A percentile compares a stretch with the other conserved stretches of the same genome.
Conservation (phyloP, 2,888 invertebrate species). For the Esperia sulphurella region DNA sequence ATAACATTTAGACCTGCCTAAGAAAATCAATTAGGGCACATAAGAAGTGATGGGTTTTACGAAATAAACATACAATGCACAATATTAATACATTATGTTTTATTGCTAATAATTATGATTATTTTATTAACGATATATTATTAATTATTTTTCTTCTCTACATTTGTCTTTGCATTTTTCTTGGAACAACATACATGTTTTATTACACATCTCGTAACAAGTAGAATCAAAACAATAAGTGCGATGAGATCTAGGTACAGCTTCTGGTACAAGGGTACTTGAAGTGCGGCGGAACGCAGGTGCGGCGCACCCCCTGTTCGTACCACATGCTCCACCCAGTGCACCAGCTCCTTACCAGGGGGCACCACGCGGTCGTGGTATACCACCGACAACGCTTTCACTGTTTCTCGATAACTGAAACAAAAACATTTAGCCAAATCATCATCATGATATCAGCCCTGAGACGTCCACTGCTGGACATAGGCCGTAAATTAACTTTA, state of each 20-base stretch:
- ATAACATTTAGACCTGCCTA: too few species aligned
- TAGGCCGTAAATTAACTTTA: too few species aligned
- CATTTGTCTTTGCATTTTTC: background rate
- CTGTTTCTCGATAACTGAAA: conserved; percentile 35
- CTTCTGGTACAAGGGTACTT: conserved; percentile 43
- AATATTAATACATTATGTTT: background rate
- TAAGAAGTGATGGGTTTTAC: too few species aligned
- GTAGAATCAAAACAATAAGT: conserved; percentile 14
- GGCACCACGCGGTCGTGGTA: conserved; percentile 67
- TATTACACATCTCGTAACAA: background rate
- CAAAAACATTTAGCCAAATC: background rate
- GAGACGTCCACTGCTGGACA: too few species aligned
- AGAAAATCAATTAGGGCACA: too few species aligned
- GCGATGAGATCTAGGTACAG: conserved; percentile 44
- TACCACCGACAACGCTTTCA: conserved; percentile 34
- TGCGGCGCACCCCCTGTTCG: conserved; percentile 77
- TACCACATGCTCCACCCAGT: conserved; percentile 84
- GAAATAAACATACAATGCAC: too few species aligned
- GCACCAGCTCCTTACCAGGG: conserved; percentile 80
- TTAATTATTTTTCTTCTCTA: background rate
- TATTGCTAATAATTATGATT: background rate
- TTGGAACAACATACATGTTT: background rate
- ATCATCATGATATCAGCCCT: too few species aligned
- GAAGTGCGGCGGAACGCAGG: conserved; percentile 44
- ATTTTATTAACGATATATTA: background rate